Base-by-base conservation (phyloP, 2,888 invertebrate species). In the Chymomyza amoena region DNA sequence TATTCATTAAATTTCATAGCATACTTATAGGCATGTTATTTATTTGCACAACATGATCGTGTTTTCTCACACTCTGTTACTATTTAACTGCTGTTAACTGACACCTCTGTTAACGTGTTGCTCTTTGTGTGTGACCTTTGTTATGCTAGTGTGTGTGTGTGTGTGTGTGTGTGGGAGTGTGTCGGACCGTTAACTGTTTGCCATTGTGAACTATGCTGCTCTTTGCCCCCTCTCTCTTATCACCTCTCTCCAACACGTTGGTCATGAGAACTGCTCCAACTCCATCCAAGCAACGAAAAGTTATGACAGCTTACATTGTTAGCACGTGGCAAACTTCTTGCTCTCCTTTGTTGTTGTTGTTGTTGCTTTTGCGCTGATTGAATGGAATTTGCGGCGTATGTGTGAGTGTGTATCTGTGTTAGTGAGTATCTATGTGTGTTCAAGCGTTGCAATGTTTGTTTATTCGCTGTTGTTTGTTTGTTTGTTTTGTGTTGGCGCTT, bases 271-370 rank as follows among this genome's bases (percentile, higher is more conserved):
- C 28, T 16, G 18, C 13, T 45, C 18, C 50, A 15, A 16, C 15
- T 45, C 13, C 10, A 39, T 2, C 39, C 4, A 45, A 45, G 39
- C 39, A 13, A 13, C 25, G 59, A 39, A 74, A 77, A 77, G 75
- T 80, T 83, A 77, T 81, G 76, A 78, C 75, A 81, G 75, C 74
- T 84, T 77, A 76, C 75, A 72, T 71, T 80, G 76, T 73, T 72
- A 72, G 69, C 77, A 77, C 77, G 77, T 73, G 80, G 75, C 66
- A 78, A 78, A 78, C 70, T 68, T 72, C 77, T 75, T 68, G 64
- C 61, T 16, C 51, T 59, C 20, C n/a, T n/a, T n/a, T n/a, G 64
- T 63, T 68, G 66, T 52, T 68, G 61, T 65, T 68, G 57, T 66
- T 64, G 64, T 61, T 69, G 57, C 36, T 77, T 65, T 63, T 56